phyloP scores from a whole-genome alignment of 2,113 vertebrate genomes.

The Erythrocebus patas region DNA sequence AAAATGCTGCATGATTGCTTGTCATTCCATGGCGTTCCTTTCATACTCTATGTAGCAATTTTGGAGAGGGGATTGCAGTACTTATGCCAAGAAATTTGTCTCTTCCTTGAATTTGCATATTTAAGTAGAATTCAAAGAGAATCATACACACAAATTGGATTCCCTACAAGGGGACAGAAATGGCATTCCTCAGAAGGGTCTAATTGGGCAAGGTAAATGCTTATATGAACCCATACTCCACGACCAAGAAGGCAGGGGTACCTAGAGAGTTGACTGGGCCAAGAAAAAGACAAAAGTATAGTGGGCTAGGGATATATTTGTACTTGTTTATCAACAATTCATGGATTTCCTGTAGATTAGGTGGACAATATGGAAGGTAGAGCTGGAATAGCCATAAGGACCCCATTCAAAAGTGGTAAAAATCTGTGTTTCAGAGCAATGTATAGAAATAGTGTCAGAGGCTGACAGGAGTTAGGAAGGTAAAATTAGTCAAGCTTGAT shows the following conservation, averaged over 20 bases:
- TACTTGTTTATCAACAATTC: not conserved
- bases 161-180: not conserved
- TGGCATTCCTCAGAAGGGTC: not conserved
- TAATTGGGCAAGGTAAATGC: not conserved
- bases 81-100: not conserved
- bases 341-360: not conserved
- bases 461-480: too few species aligned
- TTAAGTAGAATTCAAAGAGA: not conserved
- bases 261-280: not conserved
- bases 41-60: not conserved
- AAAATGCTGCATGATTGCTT: not conserved
- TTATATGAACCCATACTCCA: not conserved
- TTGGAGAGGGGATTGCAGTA: not conserved
- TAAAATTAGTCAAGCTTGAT: not conserved
- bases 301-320: too few species aligned
- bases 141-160: not conserved
- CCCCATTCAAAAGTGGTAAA: not conserved
- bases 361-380: not conserved
- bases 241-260: not conserved
- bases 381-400: not conserved
- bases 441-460: not conserved
- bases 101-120: not conserved
- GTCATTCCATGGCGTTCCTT: not conserved
- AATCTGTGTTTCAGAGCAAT: not conserved
- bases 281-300: not conserved